Evolutionary conservation across 2,113 vertebrate species (phyloP).

Genomic region (Sus scrofa): T2T-Sscrofa CM000826.6:118377001-118377500

Average conservation of each 20-base stretch:
- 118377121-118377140: neutral
- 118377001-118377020: neutral
- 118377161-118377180: neutral
- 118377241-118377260: neutral
- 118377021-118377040: neutral
- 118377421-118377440: no score
- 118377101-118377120: neutral
- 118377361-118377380: no score
- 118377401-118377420: no score
- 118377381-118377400: no score
- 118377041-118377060: neutral
- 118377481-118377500: no score
- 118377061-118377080: neutral
- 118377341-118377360: no score
- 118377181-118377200: neutral
- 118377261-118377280: neutral
- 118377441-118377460: no score
- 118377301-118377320: no score
- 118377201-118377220: neutral
- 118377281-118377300: no score
- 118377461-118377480: no score
- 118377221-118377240: neutral
- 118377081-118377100: neutral
- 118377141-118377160: neutral
- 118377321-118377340: no score